Conservation (phyloP, 2,888 invertebrate genomes). For the Dasysyrphus albostriatus region DNA sequence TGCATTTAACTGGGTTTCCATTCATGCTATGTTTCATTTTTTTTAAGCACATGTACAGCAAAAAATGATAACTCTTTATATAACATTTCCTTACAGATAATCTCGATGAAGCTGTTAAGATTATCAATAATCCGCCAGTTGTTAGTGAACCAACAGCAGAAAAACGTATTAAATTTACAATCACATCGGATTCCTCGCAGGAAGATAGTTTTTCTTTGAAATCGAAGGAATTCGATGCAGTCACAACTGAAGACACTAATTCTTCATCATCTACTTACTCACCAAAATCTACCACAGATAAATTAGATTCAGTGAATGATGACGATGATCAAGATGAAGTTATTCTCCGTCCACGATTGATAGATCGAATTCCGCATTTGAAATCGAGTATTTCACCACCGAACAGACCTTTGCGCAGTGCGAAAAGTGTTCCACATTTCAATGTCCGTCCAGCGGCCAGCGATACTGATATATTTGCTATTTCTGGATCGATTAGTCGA, state of each 20-base stretch:
- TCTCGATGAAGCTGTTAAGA: constrained; percentile 53
- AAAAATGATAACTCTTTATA: constrained; percentile 7
- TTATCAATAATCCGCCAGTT: constrained; percentile 43
- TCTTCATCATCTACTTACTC: constrained; percentile 51
- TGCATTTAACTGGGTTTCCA: neutral
- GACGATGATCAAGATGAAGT: constrained; percentile 79
- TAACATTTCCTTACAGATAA: constrained; percentile 56
- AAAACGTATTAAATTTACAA: constrained; percentile 81
- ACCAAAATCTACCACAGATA: constrained; percentile 28
- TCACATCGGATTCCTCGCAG: constrained; percentile 80
- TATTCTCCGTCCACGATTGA: constrained; percentile 80
- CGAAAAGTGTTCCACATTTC: constrained; percentile 83
- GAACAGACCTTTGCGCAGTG: constrained; percentile 80
- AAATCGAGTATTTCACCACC: constrained; percentile 76
- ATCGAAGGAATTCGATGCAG: constrained; percentile 79
- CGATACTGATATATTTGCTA: constrained; percentile 83
- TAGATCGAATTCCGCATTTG: constrained; percentile 81
- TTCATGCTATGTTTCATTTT: neutral
- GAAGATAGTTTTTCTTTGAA: constrained; percentile 81
- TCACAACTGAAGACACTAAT: constrained; percentile 58
- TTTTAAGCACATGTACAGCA: neutral
- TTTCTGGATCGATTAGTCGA: constrained; percentile 80
- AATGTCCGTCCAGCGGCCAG: constrained; percentile 81
- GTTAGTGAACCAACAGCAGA: constrained; percentile 75
- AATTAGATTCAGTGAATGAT: constrained; percentile 10